Evolutionary conservation across 2,888 invertebrate species (phyloP).

Genomic region (Drosophila neutralis): DNA sequence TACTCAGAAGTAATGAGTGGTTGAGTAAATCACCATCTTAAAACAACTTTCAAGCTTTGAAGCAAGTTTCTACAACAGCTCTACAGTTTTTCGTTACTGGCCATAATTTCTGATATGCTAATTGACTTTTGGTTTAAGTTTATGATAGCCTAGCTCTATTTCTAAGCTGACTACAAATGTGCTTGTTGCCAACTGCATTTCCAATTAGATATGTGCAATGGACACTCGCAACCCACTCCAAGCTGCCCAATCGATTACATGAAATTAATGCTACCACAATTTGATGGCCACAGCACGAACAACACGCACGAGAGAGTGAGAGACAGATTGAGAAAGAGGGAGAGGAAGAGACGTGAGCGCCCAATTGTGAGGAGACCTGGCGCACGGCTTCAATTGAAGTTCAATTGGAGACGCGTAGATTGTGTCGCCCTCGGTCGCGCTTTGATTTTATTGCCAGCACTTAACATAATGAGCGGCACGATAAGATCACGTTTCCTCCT

Average conservation of each 20-base stretch:
- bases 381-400: slow-evolving; percentile 78
- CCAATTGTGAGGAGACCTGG: slow-evolving; percentile 21
- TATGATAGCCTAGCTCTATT: slow-evolving; percentile 17
- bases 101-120: slow-evolving; percentile 5
- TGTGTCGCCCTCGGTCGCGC: slow-evolving; percentile 64
- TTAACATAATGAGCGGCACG: slow-evolving; percentile 77
- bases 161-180: slow-evolving; percentile 3
- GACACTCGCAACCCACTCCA: slow-evolving; percentile 19
- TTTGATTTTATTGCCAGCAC: slow-evolving; percentile 79
- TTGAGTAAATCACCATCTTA: background rate
- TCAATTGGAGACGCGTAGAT: slow-evolving; percentile 60
- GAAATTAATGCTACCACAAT: slow-evolving; percentile 42
- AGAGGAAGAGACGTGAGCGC: slow-evolving; percentile 54
- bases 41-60: background rate
- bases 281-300: slow-evolving; percentile 53
- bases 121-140: background rate
- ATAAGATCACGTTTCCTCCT: slow-evolving; percentile 76
- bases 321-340: background rate
- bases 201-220: slow-evolving; percentile 38
- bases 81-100: background rate
- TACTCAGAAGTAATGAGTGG: background rate
- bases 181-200: slow-evolving; percentile 12
- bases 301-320: slow-evolving; percentile 33
- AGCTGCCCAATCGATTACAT: slow-evolving; percentile 52
- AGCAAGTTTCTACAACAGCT: background rate